Percentiles rank a stretch among this genome's conserved stretches.
Evolutionary conservation across 2,113 vertebrate genomes (phyloP).

Genomic region (Amphiprion percula): DNA sequence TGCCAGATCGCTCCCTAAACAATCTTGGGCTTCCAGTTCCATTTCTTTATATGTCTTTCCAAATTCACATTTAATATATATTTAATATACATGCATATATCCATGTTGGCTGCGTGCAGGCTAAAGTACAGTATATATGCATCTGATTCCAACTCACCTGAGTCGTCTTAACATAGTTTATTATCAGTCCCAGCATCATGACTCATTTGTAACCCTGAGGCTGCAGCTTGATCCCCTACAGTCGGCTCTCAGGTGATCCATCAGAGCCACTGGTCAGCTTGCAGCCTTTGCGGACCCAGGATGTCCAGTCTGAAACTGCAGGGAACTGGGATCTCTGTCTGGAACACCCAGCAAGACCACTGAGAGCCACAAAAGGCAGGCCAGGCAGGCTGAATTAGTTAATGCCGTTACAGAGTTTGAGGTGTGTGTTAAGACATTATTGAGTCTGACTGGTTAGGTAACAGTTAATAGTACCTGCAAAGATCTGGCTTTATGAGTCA

Average conservation of each 20-base stretch:
- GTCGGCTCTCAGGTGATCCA: slow-evolving; percentile 69
- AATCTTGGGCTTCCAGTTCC: neutral
- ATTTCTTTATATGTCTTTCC: neutral
- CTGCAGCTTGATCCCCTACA: slow-evolving; percentile 41
- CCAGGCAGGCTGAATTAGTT: slow-evolving; percentile 74
- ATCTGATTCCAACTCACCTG: slow-evolving; percentile 3
- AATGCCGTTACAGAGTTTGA: slow-evolving; percentile 75
- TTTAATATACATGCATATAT: neutral
- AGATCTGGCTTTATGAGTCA: neutral
- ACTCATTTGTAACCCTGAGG: slow-evolving; percentile 58
- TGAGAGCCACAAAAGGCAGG: slow-evolving; percentile 42
- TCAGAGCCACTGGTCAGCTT: slow-evolving; percentile 74
- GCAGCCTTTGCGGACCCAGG: slow-evolving; percentile 56
- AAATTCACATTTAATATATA: neutral
- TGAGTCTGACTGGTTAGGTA: slow-evolving; percentile 54
- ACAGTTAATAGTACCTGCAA: slow-evolving; percentile 25
- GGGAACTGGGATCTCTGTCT: slow-evolving; percentile 77
- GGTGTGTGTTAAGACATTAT: slow-evolving; percentile 73
- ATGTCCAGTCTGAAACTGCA: slow-evolving; percentile 69
- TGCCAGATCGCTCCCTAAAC: neutral
- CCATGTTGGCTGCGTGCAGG: neutral
- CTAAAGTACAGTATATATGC: neutral
- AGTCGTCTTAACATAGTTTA: slow-evolving; percentile 20
- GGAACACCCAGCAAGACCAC: slow-evolving; percentile 71
- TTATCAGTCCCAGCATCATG: slow-evolving; percentile 16